These are phyloP conservation scores for Lateolabrax maculatus DNA, from an alignment of 2,797 vertebrate genomes.

Conservation along the genomic window DNA sequence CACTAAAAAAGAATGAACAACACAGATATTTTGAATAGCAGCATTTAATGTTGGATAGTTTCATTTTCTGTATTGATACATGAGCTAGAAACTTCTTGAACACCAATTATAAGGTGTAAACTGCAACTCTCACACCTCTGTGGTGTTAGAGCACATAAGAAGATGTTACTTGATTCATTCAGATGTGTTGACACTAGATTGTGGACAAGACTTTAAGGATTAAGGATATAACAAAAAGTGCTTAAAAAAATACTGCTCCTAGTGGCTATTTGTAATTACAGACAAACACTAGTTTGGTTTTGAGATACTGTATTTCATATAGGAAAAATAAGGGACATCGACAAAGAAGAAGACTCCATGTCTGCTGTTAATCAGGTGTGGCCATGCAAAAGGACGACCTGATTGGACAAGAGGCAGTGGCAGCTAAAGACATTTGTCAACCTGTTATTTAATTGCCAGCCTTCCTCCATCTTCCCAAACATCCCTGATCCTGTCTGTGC, in stretches of 20 bases:
- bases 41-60: neutral
- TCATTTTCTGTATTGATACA: neutral
- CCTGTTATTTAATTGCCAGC: slow-evolving; percentile 9
- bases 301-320: neutral
- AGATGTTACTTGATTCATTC: neutral
- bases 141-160: neutral
- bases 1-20: neutral
- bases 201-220: neutral
- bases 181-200: neutral
- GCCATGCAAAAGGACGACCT: neutral
- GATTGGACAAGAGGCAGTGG: neutral
- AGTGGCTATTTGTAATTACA: neutral
- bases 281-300: neutral
- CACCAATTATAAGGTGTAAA: slow-evolving; percentile 25
- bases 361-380: neutral
- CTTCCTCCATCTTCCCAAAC: neutral
- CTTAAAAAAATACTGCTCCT: neutral
- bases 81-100: slow-evolving; percentile 1
- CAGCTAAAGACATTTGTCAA: neutral
- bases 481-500: neutral
- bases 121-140: slow-evolving; percentile 1
- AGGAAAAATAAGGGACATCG: neutral
- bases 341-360: neutral
- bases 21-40: neutral
- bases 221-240: neutral